These are phyloP conservation scores for Ormyrus labotus DNA, from an alignment of 2,888 invertebrate species.

Conservation along the genomic window DNA sequence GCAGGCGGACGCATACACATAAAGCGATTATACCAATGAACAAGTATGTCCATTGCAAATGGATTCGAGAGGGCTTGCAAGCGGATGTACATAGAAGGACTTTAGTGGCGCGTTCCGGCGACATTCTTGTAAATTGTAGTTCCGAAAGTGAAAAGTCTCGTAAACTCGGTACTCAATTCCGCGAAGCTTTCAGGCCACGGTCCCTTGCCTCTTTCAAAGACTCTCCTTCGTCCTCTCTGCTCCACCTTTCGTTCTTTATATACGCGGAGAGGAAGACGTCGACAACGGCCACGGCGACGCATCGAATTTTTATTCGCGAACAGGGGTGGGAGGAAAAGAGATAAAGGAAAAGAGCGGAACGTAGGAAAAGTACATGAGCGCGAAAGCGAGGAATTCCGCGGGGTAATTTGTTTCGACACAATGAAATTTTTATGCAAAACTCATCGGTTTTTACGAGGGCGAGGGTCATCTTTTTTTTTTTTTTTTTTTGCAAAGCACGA, in stretches of 20 bases:
- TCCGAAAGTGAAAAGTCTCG: conserved; percentile 58
- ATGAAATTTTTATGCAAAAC: conserved; percentile 53
- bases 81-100: not conserved
- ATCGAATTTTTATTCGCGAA: conserved; percentile 52
- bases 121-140: conserved; percentile 56
- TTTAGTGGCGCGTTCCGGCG: conserved; percentile 25
- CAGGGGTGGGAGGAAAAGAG: conserved; percentile 1
- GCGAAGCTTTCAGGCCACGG: conserved; percentile 50
- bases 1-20: not conserved
- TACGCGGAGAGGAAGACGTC: not conserved
- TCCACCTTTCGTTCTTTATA: not conserved
- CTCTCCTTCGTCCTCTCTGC: conserved; percentile 6
- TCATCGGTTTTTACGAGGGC: not conserved
- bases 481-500: too few species aligned
- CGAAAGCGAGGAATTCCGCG: conserved; percentile 31
- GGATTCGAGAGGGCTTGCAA: conserved; percentile 28
- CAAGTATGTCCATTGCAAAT: conserved; percentile 51
- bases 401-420: conserved; percentile 51
- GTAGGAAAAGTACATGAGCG: conserved; percentile 5
- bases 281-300: conserved; percentile 26
- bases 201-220: conserved; percentile 35
- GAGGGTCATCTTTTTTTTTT: not conserved
- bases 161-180: conserved; percentile 57
- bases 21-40: conserved; percentile 47
- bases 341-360: conserved; percentile 4